Evolutionary conservation across 2,113 vertebrate genomes (phyloP).

Genomic region (Prinia subflava): DNA sequence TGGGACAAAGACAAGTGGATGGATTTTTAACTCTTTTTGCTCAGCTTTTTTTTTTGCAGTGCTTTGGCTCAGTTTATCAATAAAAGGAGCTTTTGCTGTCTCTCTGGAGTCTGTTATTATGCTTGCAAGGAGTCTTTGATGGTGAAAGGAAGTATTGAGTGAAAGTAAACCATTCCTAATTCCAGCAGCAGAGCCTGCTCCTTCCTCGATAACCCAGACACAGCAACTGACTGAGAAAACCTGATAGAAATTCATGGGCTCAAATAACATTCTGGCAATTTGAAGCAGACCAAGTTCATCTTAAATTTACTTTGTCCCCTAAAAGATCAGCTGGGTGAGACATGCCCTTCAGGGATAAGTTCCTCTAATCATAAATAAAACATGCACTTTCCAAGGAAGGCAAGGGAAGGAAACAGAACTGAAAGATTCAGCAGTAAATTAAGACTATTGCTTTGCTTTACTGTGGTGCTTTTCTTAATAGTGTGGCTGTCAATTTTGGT

Average conservation of each 20-base stretch:
- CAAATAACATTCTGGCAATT: neutral
- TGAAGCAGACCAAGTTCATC: neutral
- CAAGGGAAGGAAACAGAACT: neutral
- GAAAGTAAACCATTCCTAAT: neutral
- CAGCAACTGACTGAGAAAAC: neutral
- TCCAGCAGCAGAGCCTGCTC: neutral
- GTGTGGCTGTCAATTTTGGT: neutral
- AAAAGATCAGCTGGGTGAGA: constrained; percentile 16
- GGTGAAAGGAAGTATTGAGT: neutral
- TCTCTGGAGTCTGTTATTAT: neutral
- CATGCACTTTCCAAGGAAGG: neutral
- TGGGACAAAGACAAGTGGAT: neutral
- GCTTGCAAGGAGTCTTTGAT: neutral
- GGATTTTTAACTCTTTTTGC: neutral
- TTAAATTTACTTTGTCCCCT: constrained; percentile 46
- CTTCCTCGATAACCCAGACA: neutral
- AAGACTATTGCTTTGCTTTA: constrained; percentile 22
- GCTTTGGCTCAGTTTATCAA: neutral
- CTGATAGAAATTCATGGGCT: neutral
- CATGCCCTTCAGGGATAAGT: constrained; percentile 48
- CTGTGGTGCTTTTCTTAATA: neutral
- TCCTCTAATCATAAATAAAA: constrained; percentile 46
- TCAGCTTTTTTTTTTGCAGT: neutral
- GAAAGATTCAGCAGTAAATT: constrained; percentile 50
- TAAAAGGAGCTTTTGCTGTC: neutral